Conservation (phyloP, 1,140 invertebrate species). For the Cardiocondyla obscurior region DNA sequence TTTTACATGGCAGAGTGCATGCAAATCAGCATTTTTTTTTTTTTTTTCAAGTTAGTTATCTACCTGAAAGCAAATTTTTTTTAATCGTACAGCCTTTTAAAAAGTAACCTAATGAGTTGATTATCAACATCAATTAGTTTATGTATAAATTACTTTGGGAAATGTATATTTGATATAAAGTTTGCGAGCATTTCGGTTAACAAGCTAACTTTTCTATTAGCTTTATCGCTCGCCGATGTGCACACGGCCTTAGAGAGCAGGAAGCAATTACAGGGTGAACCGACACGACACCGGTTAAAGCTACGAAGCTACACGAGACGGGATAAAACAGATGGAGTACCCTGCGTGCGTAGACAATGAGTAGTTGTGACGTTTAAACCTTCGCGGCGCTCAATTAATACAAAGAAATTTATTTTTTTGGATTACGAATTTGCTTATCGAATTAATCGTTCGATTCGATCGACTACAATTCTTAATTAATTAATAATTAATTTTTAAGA, state of each 20-base stretch:
- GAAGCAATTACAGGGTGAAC: constrained; percentile 32
- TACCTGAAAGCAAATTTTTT: neutral
- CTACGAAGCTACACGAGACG: neutral
- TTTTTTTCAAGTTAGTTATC: neutral
- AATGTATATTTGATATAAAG: too few species aligned
- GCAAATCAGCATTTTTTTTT: too few species aligned
- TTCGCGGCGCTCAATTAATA: constrained; percentile 9
- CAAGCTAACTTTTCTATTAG: neutral
- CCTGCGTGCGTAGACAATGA: constrained; percentile 8
- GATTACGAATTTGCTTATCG: neutral
- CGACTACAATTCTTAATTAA: neutral
- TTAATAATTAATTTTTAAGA: neutral
- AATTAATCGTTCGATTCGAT: neutral
- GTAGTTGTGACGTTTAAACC: constrained; percentile 4
- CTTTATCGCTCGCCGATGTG: constrained; percentile 20
- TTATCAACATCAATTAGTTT: neutral
- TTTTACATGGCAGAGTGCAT: neutral
- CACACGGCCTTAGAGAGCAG: constrained; percentile 13
- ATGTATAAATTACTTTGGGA: too few species aligned
- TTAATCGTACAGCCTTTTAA: neutral
- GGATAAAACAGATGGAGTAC: constrained; percentile 14
- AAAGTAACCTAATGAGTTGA: neutral
- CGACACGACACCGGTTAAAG: constrained; percentile 16
- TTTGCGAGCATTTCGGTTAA: neutral
- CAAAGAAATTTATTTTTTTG: neutral